Conservation (phyloP, 2,113 vertebrate genomes). For the Riparia riparia region DNA sequence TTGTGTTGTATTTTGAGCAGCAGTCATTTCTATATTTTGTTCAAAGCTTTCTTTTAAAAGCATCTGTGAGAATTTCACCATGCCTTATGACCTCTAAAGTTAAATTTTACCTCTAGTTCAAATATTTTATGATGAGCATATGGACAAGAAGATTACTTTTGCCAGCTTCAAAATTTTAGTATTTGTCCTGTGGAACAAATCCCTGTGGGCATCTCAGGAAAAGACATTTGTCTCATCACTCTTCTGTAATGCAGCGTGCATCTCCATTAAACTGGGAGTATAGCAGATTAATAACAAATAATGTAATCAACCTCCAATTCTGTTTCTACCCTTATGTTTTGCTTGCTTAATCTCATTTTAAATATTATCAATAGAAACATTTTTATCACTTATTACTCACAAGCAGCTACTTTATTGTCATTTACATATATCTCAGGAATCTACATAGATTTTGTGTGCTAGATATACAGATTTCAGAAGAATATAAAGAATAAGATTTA, state of each 20-base stretch:
- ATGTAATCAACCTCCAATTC: neutral
- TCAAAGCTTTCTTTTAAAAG: neutral
- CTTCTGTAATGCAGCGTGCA: fast-evolving
- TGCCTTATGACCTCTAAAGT: neutral
- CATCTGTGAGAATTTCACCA: neutral
- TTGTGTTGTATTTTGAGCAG: neutral
- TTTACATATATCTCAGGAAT: neutral
- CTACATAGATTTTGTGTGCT: neutral
- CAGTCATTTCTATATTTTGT: neutral
- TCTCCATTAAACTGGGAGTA: neutral
- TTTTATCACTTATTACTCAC: neutral
- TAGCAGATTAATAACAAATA: neutral
- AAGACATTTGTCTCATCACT: neutral
- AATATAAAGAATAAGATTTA: neutral
- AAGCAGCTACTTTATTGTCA: neutral
- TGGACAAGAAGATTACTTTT: neutral
- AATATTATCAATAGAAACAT: neutral
- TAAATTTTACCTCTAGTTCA: neutral
- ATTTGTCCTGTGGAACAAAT: neutral
- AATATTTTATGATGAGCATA: neutral
- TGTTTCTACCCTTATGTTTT: neutral
- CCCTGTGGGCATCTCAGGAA: neutral
- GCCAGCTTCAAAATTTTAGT: neutral
- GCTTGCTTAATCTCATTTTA: neutral
- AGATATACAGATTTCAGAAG: neutral